phyloP scores from a whole-genome alignment of 2,888 invertebrate species.

The Octonoba sinensis region DNA sequence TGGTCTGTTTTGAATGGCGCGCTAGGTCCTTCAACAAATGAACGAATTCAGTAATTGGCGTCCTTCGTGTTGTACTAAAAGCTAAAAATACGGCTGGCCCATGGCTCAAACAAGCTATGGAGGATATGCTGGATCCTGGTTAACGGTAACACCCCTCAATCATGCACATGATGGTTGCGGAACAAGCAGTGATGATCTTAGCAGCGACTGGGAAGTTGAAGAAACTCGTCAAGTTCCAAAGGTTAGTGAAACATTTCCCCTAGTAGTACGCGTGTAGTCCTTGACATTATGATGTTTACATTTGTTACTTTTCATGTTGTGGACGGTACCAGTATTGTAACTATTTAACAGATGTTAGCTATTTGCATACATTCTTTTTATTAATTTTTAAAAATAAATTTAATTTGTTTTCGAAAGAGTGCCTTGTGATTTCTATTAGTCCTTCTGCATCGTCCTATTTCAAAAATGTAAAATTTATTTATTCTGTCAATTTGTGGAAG shows the following conservation, averaged over 20 bases:
- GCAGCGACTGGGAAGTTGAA: conserved; percentile 87
- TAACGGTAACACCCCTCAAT: conserved; percentile 27
- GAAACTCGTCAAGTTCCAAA: conserved; percentile 38
- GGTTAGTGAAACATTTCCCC: neutral
- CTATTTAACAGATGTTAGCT: too few relatives aligned
- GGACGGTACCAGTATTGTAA: too few relatives aligned
- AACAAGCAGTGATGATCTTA: conserved; percentile 90
- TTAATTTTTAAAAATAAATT: too few relatives aligned
- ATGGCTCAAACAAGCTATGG: conserved; percentile 30
- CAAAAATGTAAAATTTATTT: too few relatives aligned
- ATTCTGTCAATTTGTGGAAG: too few relatives aligned
- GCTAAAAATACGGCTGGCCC: conserved; percentile 12
- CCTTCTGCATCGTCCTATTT: too few relatives aligned
- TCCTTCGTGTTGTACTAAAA: neutral
- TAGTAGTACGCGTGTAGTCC: too few relatives aligned
- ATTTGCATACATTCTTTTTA: too few relatives aligned
- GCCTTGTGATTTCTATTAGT: too few relatives aligned
- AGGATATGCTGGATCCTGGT: conserved; percentile 29
- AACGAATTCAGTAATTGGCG: neutral
- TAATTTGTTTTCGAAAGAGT: too few relatives aligned
- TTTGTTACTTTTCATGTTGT: too few relatives aligned
- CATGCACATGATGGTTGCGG: conserved; percentile 75
- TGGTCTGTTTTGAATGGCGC: neutral
- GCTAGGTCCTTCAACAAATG: conserved; percentile 8
- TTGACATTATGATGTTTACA: too few relatives aligned